Conservation (phyloP, 2,113 vertebrate genomes). For the Bombycilla garrulus region DNA sequence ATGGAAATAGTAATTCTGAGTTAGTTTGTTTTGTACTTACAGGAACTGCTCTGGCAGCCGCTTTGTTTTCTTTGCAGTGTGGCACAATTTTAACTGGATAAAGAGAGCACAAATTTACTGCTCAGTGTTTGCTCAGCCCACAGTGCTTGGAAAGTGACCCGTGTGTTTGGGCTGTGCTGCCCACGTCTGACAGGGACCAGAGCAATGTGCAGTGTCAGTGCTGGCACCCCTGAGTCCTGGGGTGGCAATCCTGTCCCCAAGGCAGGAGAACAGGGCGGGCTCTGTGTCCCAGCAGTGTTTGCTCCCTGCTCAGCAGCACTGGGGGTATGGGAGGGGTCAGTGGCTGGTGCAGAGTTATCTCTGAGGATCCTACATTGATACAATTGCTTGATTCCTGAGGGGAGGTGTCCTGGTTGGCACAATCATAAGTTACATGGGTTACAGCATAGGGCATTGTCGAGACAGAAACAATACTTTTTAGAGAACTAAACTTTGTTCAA, state of each 20-base stretch:
- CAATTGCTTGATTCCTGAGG: background rate
- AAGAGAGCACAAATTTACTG: background rate
- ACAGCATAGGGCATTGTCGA: too few species aligned
- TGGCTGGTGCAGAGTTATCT: too few species aligned
- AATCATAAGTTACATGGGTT: too few species aligned
- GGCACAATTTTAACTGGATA: background rate
- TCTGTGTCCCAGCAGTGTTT: background rate
- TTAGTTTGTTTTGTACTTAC: background rate
- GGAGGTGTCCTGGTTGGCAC: too few species aligned
- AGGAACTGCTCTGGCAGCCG: background rate
- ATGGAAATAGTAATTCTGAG: background rate
- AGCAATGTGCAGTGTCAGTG: background rate
- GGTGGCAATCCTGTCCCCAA: background rate
- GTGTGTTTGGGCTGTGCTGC: background rate
- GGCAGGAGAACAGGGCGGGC: background rate
- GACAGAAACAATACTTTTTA: too few species aligned
- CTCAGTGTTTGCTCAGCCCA: background rate
- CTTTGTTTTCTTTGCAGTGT: background rate
- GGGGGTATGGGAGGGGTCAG: rapidly evolving
- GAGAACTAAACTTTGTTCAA: too few species aligned
- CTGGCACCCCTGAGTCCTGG: background rate
- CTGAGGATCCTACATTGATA: rapidly evolving
- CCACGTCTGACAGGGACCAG: background rate
- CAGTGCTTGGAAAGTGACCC: background rate
- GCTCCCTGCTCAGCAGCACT: background rate